phyloP scores from a whole-genome alignment of 2,888 invertebrate genomes.

The Conus canariensis region DNA sequence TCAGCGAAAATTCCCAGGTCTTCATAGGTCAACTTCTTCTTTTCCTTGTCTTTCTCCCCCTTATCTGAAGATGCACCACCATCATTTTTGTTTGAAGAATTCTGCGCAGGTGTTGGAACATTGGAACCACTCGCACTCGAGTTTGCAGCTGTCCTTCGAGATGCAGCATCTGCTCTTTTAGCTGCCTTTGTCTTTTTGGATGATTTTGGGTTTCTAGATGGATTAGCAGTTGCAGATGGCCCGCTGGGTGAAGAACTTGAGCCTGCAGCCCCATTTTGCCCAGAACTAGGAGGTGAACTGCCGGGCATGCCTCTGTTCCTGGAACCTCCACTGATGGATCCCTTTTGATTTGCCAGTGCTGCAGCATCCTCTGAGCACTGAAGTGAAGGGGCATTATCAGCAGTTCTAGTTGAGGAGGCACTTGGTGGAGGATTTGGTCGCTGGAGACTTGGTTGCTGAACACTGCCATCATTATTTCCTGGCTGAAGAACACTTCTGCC shows the following conservation, averaged over 20 bases:
- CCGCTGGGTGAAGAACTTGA: not conserved
- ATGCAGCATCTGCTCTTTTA: not conserved
- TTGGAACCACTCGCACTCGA: not conserved
- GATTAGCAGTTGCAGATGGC: not conserved
- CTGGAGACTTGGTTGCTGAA: not conserved
- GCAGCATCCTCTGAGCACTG: not conserved
- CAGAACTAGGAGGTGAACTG: not conserved
- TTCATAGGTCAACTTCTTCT: conserved; percentile 42
- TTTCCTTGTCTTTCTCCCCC: conserved; percentile 11
- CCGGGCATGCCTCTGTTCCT: not conserved
- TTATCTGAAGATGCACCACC: not conserved
- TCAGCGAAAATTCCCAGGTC: conserved; percentile 52
- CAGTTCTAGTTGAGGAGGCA: not conserved
- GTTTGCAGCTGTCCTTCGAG: not conserved
- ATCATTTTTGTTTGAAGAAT: not conserved
- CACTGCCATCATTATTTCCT: not conserved
- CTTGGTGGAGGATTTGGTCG: not conserved
- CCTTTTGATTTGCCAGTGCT: not conserved
- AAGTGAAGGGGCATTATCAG: not conserved
- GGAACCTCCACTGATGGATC: not conserved
- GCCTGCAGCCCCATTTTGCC: not conserved
- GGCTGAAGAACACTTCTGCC: not conserved
- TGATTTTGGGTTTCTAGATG: not conserved
- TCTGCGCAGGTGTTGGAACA: not conserved
- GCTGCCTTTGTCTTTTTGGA: not conserved